Evolutionary conservation across 2,888 invertebrate genomes (phyloP).

Genomic region (Autographa pulchrina): DNA sequence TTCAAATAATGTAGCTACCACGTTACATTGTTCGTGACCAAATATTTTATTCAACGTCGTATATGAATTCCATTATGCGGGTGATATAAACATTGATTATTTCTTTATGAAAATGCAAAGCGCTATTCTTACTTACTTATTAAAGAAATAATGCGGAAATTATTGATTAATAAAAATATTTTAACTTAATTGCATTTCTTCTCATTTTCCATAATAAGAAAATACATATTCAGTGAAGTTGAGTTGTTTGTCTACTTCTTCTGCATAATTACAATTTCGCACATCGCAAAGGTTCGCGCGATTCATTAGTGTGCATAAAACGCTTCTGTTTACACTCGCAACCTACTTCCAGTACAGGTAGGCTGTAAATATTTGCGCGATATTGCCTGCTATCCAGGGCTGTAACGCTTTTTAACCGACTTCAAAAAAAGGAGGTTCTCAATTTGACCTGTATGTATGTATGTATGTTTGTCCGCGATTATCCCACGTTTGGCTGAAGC

Average conservation of each 20-base stretch:
- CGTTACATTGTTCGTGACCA: conserved; percentile 9
- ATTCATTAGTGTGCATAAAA: conserved; percentile 54
- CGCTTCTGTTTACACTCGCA: conserved; percentile 45
- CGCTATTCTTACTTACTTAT: too few relatives aligned
- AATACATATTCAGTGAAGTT: neutral
- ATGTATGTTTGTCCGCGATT: too few relatives aligned
- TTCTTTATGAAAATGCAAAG: neutral
- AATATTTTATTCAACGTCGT: neutral
- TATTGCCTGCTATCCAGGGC: conserved; percentile 41
- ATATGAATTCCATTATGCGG: conserved; percentile 26
- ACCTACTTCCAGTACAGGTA: conserved; percentile 49
- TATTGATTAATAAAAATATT: neutral
- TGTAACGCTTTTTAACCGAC: neutral
- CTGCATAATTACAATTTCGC: conserved; percentile 23
- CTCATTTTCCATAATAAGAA: neutral
- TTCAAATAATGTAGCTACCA: conserved; percentile 9
- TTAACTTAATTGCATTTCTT: neutral
- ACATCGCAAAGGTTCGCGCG: conserved; percentile 19
- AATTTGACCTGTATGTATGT: too few relatives aligned
- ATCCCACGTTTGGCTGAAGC: too few relatives aligned
- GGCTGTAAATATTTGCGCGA: conserved; percentile 50
- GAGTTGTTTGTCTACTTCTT: conserved; percentile 13
- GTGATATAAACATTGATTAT: conserved; percentile 12
- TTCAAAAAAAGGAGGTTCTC: too few relatives aligned
- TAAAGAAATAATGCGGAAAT: neutral